phyloP scores from a whole-genome alignment of 2,888 invertebrate species.

The Phlogophora meticulosa region DNA sequence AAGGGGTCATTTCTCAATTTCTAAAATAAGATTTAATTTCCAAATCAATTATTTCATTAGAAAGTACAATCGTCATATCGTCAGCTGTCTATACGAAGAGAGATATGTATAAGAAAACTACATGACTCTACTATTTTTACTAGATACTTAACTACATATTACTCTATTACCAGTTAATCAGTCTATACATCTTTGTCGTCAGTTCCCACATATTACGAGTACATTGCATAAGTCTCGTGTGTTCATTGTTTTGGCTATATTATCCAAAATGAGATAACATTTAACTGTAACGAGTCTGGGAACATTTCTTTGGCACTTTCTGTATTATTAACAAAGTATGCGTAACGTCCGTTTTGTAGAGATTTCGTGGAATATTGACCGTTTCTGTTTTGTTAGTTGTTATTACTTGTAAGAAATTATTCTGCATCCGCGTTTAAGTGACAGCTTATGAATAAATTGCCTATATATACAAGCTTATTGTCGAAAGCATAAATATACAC shows the following conservation, averaged over 20 bases:
- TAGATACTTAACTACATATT: slow-evolving; percentile 47
- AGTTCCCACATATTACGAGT: slow-evolving; percentile 72
- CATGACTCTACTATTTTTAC: slow-evolving; percentile 50
- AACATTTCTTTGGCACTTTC: slow-evolving; percentile 84
- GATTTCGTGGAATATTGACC: slow-evolving; percentile 41
- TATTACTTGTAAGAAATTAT: slow-evolving; percentile 23
- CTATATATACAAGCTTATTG: slow-evolving; percentile 14
- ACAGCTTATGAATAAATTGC: slow-evolving; percentile 46
- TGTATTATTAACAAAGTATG: slow-evolving; percentile 60
- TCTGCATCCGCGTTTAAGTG: slow-evolving; percentile 50
- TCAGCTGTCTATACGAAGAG: slow-evolving; percentile 33
- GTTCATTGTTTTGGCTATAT: slow-evolving; percentile 83
- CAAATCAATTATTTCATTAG: slow-evolving; percentile 49
- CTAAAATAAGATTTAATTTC: slow-evolving; percentile 34
- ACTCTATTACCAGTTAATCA: slow-evolving; percentile 59
- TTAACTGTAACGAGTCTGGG: slow-evolving; percentile 81
- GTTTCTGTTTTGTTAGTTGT: slow-evolving; percentile 33
- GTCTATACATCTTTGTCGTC: slow-evolving; percentile 53
- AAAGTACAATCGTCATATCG: slow-evolving; percentile 48
- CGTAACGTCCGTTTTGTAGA: slow-evolving; percentile 37
- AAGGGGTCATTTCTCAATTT: slow-evolving; percentile 28
- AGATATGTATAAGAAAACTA: slow-evolving; percentile 45
- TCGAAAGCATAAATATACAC: neutral
- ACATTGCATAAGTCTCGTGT: slow-evolving; percentile 64
- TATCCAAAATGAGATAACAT: slow-evolving; percentile 85